Evolutionary conservation across 2,113 vertebrate genomes (phyloP).

Genomic region (Strigops habroptila): DNA sequence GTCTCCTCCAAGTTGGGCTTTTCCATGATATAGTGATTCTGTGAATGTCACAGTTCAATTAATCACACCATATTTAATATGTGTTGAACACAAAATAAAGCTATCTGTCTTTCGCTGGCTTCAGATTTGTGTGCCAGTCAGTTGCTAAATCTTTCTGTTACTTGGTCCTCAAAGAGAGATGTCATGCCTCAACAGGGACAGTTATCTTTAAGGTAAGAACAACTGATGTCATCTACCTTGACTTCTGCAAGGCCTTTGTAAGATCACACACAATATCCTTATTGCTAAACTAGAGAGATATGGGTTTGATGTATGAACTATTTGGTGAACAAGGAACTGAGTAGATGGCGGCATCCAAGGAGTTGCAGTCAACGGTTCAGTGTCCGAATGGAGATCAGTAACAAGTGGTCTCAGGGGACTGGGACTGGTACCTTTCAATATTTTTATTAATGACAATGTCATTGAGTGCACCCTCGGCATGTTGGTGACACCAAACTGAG

Average conservation of each 20-base stretch:
- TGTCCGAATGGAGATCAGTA: neutral
- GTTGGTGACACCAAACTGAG: neutral
- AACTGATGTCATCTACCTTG: neutral
- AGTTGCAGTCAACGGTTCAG: neutral
- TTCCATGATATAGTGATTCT: neutral
- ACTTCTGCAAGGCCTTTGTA: neutral
- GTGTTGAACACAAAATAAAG: neutral
- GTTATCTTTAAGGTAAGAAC: neutral
- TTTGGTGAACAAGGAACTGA: neutral
- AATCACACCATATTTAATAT: neutral
- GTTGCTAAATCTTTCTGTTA: neutral
- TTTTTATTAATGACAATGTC: neutral
- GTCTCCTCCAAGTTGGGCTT: neutral
- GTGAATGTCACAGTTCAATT: neutral
- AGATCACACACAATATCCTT: neutral
- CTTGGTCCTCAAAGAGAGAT: neutral
- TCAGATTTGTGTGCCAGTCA: neutral
- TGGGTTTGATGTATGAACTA: neutral
- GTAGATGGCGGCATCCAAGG: neutral
- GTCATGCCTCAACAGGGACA: neutral
- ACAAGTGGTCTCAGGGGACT: neutral
- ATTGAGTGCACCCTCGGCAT: neutral
- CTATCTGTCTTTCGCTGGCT: neutral
- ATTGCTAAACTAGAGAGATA: neutral
- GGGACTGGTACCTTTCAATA: neutral